phyloP scores from a whole-genome alignment of 2,888 invertebrate genomes.

The Zhengitettix transpicula region DNA sequence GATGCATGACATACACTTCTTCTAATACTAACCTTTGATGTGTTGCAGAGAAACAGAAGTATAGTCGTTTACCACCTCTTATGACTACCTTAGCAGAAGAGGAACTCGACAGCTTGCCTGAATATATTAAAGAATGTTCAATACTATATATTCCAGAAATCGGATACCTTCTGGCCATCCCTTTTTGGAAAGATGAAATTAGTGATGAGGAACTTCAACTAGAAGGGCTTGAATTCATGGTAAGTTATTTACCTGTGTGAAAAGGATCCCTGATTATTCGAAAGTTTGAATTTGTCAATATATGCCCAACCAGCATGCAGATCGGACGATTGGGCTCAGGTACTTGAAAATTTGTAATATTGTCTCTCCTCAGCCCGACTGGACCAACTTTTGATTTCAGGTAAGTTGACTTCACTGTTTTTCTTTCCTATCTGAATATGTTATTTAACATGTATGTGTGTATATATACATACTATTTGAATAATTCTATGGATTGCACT shows the following conservation, averaged over 20 bases:
- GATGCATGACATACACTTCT: no score
- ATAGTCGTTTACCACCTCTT: slow-evolving; percentile 50
- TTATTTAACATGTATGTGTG: no score
- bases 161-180: slow-evolving; percentile 64
- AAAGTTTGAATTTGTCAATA: no score
- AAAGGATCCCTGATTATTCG: neutral
- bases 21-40: neutral
- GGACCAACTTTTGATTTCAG: no score
- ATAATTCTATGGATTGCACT: no score
- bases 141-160: slow-evolving; percentile 57
- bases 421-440: no score
- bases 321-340: no score
- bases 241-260: slow-evolving; percentile 20
- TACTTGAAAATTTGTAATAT: no score
- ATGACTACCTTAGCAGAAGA: slow-evolving; percentile 54
- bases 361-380: no score
- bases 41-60: slow-evolving; percentile 46
- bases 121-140: slow-evolving; percentile 45
- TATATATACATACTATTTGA: no score
- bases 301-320: no score
- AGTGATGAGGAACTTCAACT: slow-evolving; percentile 38
- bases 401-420: no score
- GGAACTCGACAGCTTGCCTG: slow-evolving; percentile 49
- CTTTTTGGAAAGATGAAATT: slow-evolving; percentile 40
- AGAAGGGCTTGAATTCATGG: slow-evolving; percentile 55